A percentile compares a stretch with the other conserved stretches of the same genome.
Evolutionary conservation across 1,140 invertebrate genomes (phyloP).

Genomic region (Olivierus martensii): DNA sequence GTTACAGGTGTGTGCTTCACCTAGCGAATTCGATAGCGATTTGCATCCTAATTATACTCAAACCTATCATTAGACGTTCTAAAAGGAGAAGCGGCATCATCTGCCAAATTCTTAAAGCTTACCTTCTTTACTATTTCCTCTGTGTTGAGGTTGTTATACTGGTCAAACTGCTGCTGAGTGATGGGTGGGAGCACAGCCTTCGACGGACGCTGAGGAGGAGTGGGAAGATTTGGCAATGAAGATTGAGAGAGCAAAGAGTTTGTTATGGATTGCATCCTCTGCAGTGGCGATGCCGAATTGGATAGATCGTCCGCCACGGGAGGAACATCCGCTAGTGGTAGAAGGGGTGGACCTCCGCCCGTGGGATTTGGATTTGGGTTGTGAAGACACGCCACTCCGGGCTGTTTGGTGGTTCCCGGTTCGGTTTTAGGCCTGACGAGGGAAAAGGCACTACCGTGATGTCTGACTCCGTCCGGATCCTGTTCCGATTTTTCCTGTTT

Average conservation of each 20-base stretch:
- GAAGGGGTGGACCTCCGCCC: background rate
- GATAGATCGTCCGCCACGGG: slow-evolving; percentile 7
- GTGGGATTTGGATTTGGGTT: slow-evolving; percentile 1
- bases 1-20: no score
- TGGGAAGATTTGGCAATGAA: slow-evolving; percentile 28
- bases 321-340: slow-evolving; percentile 6
- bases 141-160: slow-evolving; percentile 95
- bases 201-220: slow-evolving; percentile 44
- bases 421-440: slow-evolving; percentile 65
- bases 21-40: no score
- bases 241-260: slow-evolving; percentile 89
- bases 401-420: slow-evolving; percentile 26
- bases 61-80: no score
- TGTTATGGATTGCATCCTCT: slow-evolving; percentile 94
- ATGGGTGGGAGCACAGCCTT: slow-evolving; percentile 95
- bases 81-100: no score
- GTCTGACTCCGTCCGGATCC: slow-evolving; percentile 41
- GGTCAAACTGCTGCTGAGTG: slow-evolving; percentile 96
- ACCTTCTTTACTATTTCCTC: slow-evolving; percentile 95
- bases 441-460: slow-evolving; percentile 69
- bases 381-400: background rate
- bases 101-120: background rate
- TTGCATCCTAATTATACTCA: no score
- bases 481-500: slow-evolving; percentile 5
- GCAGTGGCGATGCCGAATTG: slow-evolving; percentile 55